A percentile compares a stretch with the other conserved stretches of the same genome.
phyloP scores from a whole-genome alignment of 2,113 vertebrate genomes.

The Seriola rivoliana region DNA sequence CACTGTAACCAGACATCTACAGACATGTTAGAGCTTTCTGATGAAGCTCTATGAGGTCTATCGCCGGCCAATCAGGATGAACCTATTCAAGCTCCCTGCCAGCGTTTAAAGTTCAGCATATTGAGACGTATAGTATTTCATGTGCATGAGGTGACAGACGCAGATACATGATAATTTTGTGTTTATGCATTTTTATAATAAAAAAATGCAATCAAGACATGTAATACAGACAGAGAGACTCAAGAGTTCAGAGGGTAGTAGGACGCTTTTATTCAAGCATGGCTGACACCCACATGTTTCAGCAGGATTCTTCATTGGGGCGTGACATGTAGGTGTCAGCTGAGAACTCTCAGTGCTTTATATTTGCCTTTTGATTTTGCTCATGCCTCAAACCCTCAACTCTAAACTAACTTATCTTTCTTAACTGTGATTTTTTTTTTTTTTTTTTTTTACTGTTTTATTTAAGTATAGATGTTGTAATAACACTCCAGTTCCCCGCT shows the following conservation, averaged over 20 bases:
- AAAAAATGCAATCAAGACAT: neutral
- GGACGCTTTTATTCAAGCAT: constrained; percentile 29
- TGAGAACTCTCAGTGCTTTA: constrained; percentile 7
- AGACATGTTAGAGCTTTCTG: neutral
- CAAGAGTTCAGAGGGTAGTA: constrained; percentile 1
- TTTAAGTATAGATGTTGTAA: neutral
- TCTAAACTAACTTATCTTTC: neutral
- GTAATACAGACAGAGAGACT: neutral
- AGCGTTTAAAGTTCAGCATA: too few species aligned
- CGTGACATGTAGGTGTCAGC: constrained; percentile 37
- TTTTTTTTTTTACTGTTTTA: neutral
- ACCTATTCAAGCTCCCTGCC: neutral
- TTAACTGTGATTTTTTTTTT: neutral
- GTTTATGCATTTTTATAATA: neutral
- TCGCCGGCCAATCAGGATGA: neutral
- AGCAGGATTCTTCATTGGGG: constrained; percentile 31
- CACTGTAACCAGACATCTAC: neutral
- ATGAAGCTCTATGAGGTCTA: neutral
- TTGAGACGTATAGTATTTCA: too few species aligned
- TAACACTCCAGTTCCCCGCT: neutral
- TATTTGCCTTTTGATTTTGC: constrained; percentile 25
- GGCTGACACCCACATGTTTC: constrained; percentile 49
- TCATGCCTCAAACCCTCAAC: neutral
- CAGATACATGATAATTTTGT: neutral
- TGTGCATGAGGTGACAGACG: neutral